A percentile compares a stretch with the other conserved stretches of the same genome.
Conservation (phyloP, 2,888 invertebrate genomes). For the Alviniconcha strummeri region DNA sequence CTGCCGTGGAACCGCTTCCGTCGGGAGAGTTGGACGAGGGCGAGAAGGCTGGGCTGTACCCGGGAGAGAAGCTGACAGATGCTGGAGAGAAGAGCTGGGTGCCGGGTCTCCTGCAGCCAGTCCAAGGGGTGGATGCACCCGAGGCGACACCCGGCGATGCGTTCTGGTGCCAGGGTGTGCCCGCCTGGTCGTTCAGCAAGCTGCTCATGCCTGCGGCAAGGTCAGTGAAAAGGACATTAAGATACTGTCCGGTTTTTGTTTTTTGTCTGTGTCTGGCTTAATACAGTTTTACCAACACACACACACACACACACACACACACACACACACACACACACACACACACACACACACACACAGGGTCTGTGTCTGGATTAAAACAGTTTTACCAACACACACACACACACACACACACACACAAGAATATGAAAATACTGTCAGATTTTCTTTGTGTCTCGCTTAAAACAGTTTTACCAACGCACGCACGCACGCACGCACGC, state of each 20-base stretch:
- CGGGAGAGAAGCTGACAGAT: slow-evolving; percentile 82
- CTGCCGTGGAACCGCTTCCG: slow-evolving; percentile 76
- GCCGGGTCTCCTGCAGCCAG: slow-evolving; percentile 97
- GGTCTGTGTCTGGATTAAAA: no score
- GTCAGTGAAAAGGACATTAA: slow-evolving; percentile 45
- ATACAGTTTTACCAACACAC: not conserved
- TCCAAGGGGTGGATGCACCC: slow-evolving; percentile 74
- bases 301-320: not conserved
- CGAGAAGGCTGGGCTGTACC: slow-evolving; percentile 76
- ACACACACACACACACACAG: not conserved
- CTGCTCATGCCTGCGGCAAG: slow-evolving; percentile 63
- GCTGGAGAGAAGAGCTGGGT: slow-evolving; percentile 98
- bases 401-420: not conserved
- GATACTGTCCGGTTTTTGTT: not conserved
- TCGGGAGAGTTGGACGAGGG: slow-evolving; percentile 74
- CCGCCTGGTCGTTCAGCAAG: slow-evolving; percentile 61
- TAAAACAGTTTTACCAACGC: no score
- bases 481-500: no score
- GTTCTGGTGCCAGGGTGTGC: slow-evolving; percentile 80
- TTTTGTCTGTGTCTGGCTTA: not conserved
- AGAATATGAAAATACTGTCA: no score
- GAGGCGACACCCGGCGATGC: slow-evolving; percentile 78
- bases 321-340: not conserved
- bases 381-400: no score
- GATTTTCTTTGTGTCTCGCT: no score